Base-by-base conservation (phyloP, 1,140 invertebrate species). In the Tetragonula clypearis region DNA sequence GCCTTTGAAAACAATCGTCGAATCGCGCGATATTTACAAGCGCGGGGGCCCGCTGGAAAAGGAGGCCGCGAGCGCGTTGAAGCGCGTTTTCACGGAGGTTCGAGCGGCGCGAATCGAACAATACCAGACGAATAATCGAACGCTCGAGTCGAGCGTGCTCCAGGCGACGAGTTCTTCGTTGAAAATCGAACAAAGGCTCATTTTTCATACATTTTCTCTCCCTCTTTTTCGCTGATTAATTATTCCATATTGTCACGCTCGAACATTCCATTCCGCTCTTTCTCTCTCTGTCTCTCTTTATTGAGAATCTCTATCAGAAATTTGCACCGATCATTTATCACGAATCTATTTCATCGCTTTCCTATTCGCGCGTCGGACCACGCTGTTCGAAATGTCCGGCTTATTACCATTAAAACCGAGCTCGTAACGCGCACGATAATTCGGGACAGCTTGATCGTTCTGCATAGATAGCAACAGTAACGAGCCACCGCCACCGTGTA, bases 91-190 rank as follows among this genome's bases (percentile, higher is more conserved):
- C 35, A 82, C 19, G 21, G 53, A 58, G 60, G 55, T n/a, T 68
- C 71, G 72, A 60, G n/a, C 53, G 21, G 14, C 65, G 72, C 35
- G n/a, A 72, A 72, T 72, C 68, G 76, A 86, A 86, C 85, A 86
- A 86, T 83, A 23, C 73, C 14, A 1, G 26, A 0, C 21, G 80
- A 82, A 86, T 76, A 86, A 86, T 86, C 66, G 84, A 76, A 65
- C 79, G 84, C 72, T 35, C 41, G 69, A 73, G n/a, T 76, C 79
- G 84, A 85, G 83, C 65, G 60, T 60, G 35, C 84, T 85, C 17
- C 17, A 60, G 49, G 55, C 73, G 62, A 55, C 72, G 19, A 77
- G n/a, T 35, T 11, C 23, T 26, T 55, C 79, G 21, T 30, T 69
- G 21, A 49, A 65, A 62, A 73, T 12, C 30, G 83, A 81, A 85